phyloP scores from a whole-genome alignment of 1,140 invertebrate genomes.

The Pseudomyrmex gracilis region DNA sequence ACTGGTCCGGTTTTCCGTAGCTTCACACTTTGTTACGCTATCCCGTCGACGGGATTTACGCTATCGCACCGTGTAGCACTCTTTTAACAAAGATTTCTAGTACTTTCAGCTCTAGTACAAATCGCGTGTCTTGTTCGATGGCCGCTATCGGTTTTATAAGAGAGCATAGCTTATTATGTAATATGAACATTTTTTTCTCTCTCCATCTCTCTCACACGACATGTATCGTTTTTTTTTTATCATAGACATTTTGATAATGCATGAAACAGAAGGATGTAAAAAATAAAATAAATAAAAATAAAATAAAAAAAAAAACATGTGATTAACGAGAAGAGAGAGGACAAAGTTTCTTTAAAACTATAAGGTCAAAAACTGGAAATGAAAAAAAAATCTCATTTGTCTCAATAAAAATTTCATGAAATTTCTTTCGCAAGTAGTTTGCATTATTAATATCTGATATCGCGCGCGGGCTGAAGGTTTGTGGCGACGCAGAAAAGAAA shows the following conservation, averaged over 20 bases:
- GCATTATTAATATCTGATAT: not conserved
- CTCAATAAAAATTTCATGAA: not conserved
- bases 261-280: not conserved
- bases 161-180: not conserved
- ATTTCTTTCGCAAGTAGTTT: not conserved
- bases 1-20: slow-evolving; percentile 36
- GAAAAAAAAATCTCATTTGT: not conserved
- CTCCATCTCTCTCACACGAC: no score
- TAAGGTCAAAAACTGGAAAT: not conserved
- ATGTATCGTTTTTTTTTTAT: not conserved
- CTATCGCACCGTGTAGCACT: not conserved
- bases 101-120: slow-evolving; percentile 33
- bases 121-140: not conserved
- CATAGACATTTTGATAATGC: not conserved
- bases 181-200: not conserved
- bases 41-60: not conserved
- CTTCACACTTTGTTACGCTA: slow-evolving; percentile 8
- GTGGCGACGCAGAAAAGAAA: not conserved
- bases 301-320: not conserved
- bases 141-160: slow-evolving; percentile 1
- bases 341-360: not conserved
- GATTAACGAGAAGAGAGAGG: not conserved
- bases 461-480: not conserved
- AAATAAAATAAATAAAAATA: not conserved
- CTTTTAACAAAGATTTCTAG: not conserved